Conservation (phyloP, 1,140 invertebrate genomes). For the Philotrypesis tridentata region DNA sequence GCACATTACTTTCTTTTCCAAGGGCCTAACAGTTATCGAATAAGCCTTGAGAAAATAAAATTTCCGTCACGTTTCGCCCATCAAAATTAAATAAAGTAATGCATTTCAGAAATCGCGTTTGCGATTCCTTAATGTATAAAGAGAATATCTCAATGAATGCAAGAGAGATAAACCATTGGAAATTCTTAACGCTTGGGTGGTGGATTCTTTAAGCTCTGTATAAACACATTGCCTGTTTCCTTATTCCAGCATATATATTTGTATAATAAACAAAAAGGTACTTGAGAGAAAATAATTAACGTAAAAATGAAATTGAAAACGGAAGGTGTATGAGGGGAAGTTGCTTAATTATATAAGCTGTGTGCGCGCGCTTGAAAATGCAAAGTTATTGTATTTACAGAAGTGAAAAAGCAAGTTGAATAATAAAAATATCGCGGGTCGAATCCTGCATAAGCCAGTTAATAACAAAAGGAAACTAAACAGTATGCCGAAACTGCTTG, state of each 20-base stretch:
- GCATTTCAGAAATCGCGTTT: neutral
- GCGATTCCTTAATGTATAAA: neutral
- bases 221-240: constrained; percentile 11
- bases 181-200: constrained; percentile 8
- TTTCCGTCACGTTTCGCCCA: neutral
- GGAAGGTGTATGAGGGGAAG: neutral
- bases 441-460: constrained; percentile 4
- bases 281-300: neutral
- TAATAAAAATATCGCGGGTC: constrained; percentile 41
- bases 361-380: neutral
- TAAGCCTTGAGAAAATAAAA: neutral
- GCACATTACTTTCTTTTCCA: constrained; percentile 14
- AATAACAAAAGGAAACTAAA: constrained; percentile 21
- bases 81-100: neutral
- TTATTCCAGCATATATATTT: constrained; percentile 7
- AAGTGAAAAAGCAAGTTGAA: constrained; percentile 11
- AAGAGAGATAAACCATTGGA: neutral
- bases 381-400: neutral
- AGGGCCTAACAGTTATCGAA: constrained; percentile 11
- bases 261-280: neutral
- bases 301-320: neutral
- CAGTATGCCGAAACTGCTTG: constrained; percentile 27
- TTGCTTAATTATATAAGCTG: constrained; percentile 26
- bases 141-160: neutral
- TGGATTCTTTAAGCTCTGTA: constrained; percentile 13